Evolutionary conservation across 2,797 vertebrate genomes (phyloP).

Genomic region (Sphenodon punctatus): DNA sequence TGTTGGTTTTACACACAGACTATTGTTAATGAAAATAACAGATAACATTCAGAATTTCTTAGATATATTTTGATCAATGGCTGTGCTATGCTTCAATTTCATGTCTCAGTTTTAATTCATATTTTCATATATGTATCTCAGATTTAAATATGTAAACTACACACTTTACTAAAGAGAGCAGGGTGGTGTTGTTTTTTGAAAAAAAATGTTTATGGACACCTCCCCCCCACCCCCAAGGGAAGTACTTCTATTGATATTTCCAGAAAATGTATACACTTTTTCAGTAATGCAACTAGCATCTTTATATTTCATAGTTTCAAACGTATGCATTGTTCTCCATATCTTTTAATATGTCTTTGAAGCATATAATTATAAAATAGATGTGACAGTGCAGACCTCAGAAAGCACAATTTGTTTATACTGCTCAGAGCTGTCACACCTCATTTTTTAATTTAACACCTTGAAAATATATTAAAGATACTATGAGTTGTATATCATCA

Average conservation of each 20-base stretch:
- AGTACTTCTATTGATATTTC: conserved; percentile 1
- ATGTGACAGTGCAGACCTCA: conserved; percentile 80
- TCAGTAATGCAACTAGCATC: conserved; percentile 13
- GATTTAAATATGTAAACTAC: not conserved
- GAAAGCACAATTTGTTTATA: conserved; percentile 63
- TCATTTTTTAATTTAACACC: conserved; percentile 77
- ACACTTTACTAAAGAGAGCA: not conserved
- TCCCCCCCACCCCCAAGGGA: conserved; percentile 5
- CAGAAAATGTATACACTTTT: conserved; percentile 29
- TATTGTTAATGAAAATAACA: no score
- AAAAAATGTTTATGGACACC: no score
- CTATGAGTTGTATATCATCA: conserved; percentile 80
- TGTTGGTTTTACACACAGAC: no score
- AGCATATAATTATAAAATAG: conserved; percentile 83
- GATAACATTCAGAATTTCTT: not conserved
- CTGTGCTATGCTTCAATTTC: not conserved
- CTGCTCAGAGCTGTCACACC: conserved; percentile 64
- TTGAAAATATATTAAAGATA: conserved; percentile 82
- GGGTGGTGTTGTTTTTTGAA: not conserved
- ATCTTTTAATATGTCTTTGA: conserved; percentile 78
- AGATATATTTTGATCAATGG: not conserved
- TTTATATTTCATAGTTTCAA: conserved; percentile 62
- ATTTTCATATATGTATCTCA: not conserved
- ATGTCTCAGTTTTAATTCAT: not conserved
- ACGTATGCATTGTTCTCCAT: conserved; percentile 65